Evolutionary conservation across 92 coral and sea anemone species (phyloP).

Genomic region (Phymanthus crucifer): DNA sequence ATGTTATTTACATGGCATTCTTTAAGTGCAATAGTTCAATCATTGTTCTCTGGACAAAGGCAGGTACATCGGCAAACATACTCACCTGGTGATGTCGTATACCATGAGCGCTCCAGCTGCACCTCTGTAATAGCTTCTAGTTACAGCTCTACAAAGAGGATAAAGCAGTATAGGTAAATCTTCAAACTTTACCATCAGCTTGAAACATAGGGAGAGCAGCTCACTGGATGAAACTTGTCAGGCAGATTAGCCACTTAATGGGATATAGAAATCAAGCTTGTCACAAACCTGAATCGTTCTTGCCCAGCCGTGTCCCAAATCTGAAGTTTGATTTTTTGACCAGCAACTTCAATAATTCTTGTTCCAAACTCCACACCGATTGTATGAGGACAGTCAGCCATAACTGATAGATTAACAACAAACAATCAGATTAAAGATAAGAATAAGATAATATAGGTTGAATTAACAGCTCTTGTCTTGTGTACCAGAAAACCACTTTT

Average conservation of each 20-base stretch:
- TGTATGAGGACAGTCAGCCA: constrained; percentile 99
- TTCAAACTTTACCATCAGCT: neutral
- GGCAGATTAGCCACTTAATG: no score
- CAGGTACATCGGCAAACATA: neutral
- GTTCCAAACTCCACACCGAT: constrained; percentile 99
- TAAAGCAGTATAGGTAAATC: neutral
- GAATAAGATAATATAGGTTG: no score
- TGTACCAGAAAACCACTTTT: no score
- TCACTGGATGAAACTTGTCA: no score
- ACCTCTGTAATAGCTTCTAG: constrained; percentile 97
- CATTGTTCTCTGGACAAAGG: no score
- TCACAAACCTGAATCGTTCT: constrained; percentile 84
- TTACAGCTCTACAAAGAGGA: constrained; percentile 75
- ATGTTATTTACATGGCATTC: neutral
- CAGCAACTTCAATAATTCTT: constrained; percentile 96
- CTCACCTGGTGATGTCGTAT: constrained; percentile 95
- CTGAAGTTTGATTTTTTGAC: constrained; percentile 98
- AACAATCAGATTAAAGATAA: neutral
- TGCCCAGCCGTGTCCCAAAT: constrained; percentile 99
- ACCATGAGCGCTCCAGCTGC: constrained; percentile 99
- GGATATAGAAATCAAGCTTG: no score
- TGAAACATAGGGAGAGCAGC: no score
- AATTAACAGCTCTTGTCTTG: no score
- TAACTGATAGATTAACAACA: constrained; percentile 57
- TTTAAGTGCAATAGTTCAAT: no score